phyloP scores from a whole-genome alignment of 2,797 vertebrate genomes.

The Coracias cyanogaster region DNA sequence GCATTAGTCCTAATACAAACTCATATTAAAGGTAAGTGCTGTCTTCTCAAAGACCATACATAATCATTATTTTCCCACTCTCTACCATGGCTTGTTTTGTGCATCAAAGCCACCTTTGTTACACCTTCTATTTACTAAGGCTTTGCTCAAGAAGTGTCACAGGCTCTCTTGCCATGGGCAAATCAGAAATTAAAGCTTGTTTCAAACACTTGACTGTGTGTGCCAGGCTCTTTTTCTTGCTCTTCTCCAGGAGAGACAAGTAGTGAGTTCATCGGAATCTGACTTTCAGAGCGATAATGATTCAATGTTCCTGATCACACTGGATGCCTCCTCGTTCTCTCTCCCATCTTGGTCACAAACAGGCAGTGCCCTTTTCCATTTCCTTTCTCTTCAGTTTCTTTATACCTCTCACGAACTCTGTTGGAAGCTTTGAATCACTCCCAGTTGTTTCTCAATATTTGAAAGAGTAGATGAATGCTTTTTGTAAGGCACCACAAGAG shows the following conservation, averaged over 20 bases:
- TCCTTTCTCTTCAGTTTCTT: not conserved
- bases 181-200: not conserved
- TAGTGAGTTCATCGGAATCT: not conserved
- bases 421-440: not conserved
- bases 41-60: not conserved
- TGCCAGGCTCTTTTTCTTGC: not conserved
- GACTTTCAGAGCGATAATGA: not conserved
- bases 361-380: not conserved
- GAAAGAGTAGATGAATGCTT: not conserved
- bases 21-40: not conserved
- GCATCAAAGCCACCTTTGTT: not conserved
- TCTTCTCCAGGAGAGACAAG: not conserved
- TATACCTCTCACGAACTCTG: not conserved
- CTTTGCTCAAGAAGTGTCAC: not conserved
- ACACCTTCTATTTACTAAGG: not conserved
- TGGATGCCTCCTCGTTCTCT: not conserved
- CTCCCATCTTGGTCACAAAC: not conserved
- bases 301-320: not conserved
- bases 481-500: not conserved
- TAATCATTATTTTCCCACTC: constrained; percentile 9
- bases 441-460: not conserved
- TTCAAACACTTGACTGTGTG: no score
- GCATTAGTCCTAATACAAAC: not conserved
- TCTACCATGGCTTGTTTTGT: not conserved
- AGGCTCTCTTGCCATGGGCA: not conserved